phyloP scores from a whole-genome alignment of 2,113 vertebrate genomes.

The Mystacornis crossleyi region DNA sequence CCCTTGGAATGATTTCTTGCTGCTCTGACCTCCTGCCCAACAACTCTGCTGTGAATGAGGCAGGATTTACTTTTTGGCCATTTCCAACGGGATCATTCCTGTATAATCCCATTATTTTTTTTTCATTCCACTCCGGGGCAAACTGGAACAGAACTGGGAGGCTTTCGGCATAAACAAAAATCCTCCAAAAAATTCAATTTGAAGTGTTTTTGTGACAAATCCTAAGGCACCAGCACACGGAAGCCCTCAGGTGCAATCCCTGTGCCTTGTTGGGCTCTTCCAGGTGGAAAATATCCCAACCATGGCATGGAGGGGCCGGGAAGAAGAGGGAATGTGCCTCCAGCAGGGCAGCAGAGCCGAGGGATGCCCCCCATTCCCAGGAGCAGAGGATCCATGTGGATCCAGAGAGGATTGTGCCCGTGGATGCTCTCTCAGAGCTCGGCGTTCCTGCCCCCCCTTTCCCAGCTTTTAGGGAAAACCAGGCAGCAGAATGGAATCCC shows the following conservation, averaged over 20 bases:
- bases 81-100: background rate
- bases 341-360: background rate
- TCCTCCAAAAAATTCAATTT: accelerated
- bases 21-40: background rate
- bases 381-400: background rate
- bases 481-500: accelerated
- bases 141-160: background rate
- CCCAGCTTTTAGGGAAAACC: background rate
- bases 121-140: background rate
- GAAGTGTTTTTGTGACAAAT: background rate
- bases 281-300: background rate
- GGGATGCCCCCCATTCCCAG: background rate
- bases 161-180: background rate
- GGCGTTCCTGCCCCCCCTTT: accelerated
- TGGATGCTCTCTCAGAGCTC: accelerated
- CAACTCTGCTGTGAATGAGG: background rate
- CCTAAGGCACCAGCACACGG: accelerated
- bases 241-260: background rate
- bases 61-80: background rate
- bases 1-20: background rate
- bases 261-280: accelerated
- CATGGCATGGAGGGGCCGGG: accelerated
- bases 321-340: background rate
- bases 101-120: background rate
- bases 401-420: accelerated